Evolutionary conservation across 2,113 vertebrate genomes (phyloP).

Genomic region (Suncus etruscus): DNA sequence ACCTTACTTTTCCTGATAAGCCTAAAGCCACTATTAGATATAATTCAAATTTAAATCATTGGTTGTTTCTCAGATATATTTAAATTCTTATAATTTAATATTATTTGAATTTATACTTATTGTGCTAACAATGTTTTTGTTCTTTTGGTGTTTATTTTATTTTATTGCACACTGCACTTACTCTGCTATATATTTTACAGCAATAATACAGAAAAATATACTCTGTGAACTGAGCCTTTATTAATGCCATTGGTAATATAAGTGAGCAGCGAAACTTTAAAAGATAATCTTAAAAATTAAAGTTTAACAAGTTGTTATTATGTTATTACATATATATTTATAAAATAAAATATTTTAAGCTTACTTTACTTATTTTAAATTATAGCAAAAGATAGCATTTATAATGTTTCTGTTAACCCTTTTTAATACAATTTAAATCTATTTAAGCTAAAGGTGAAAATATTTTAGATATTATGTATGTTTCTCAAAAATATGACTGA

Average conservation of each 20-base stretch:
- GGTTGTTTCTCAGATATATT: background rate
- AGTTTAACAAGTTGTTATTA: background rate
- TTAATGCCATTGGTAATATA: background rate
- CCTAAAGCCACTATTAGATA: conserved; percentile 6
- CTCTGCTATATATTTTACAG: background rate
- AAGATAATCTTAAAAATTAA: background rate
- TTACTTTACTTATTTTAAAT: conserved; percentile 21
- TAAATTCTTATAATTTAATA: conserved; percentile 42
- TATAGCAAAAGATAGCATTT: background rate
- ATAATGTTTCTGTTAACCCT: conserved; percentile 24
- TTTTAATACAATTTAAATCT: background rate
- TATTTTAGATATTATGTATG: background rate
- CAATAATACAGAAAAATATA: background rate
- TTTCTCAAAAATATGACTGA: conserved; percentile 33
- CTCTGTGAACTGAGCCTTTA: background rate
- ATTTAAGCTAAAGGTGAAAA: conserved; percentile 14
- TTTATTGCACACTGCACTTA: background rate
- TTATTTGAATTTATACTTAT: background rate
- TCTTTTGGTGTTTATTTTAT: conserved; percentile 18
- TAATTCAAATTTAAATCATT: background rate
- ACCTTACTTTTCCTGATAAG: background rate
- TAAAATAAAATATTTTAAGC: conserved; percentile 23
- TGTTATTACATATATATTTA: conserved; percentile 21
- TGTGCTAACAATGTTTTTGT: background rate
- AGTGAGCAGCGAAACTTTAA: conserved; percentile 29